Evolutionary conservation across 2,797 vertebrate species (phyloP), one percentile per base, ranked within the genome.

Genomic region (Mormyrops boulengeri): DNA sequence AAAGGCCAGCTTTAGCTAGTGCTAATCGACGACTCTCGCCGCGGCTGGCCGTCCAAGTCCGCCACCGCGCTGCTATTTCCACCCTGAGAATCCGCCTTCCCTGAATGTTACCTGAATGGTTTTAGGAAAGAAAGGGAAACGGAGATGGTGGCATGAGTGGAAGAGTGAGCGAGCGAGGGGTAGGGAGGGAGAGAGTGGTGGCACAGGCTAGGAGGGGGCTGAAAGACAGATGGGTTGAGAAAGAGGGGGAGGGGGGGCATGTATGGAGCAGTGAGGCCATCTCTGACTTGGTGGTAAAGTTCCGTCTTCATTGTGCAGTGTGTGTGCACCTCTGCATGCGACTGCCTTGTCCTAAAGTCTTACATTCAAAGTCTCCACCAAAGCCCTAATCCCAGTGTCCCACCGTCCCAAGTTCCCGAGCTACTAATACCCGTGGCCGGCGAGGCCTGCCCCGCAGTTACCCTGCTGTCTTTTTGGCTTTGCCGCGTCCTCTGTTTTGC

Each of bases 241-340:
- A 47, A 85, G n/a, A 14, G 55, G 55, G 88, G 88, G 88, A 14
- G 60, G 88, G 55, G 88, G 38, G 26, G 8, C 44, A 53, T 38
- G 47, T 49, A 55, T 50, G 41, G 50, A 69, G 88, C 89, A 84
- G 88, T 90, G 69, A 91, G 90, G 90, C 92, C 94, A 94, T 93
- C 94, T 94, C 92, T 69, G 93, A 94, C 93, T 93, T 91, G 38
- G 90, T 34, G 92, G 66, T 91, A 93, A 95, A 95, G 94, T 95
- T 95, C 93, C 93, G 93, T 86, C 89, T 91, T 26, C 88, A 92
- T 92, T 92, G 89, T 92, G 91, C 30, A 8, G 6, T 87, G 60
- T 38, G 88, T 84, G 19, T 84, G 49, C 57, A 12, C 12, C 7
- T 66, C 19, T 38, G 41, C 41, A 19, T 86, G 82, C 34, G 7